Conservation (phyloP, 2,888 invertebrate species). For the Zaprionus obscuricornis region DNA sequence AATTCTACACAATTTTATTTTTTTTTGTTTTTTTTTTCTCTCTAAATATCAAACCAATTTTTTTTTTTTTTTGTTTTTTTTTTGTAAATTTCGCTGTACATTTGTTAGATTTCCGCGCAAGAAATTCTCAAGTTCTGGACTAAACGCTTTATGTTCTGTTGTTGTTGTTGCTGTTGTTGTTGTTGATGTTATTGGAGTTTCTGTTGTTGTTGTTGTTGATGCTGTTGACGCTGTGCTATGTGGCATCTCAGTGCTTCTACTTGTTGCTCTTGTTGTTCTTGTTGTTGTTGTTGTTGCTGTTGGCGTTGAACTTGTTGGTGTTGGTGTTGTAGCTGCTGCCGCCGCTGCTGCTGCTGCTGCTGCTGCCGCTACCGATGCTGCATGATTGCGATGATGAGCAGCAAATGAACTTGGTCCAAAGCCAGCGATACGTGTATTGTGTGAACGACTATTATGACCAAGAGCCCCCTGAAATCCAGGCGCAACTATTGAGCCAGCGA, state of each 20-base stretch:
- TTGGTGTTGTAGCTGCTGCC: constrained; percentile 38
- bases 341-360: constrained; percentile 38
- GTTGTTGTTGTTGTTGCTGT: constrained; percentile 40
- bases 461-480: constrained; percentile 82
- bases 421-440: constrained; percentile 70
- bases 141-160: constrained; percentile 56
- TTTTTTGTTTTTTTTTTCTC: constrained; percentile 32
- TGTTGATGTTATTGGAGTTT: no score
- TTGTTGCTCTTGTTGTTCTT: no score
- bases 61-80: no score
- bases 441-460: constrained; percentile 81
- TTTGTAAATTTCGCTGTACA: no score
- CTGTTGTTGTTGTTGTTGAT: constrained; percentile 34
- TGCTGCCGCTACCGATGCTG: constrained; percentile 39
- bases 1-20: constrained; percentile 48
- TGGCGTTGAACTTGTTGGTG: no score
- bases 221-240: constrained; percentile 18
- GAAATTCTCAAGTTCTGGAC: constrained; percentile 56
- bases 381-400: constrained; percentile 53
- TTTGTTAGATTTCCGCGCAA: constrained; percentile 77
- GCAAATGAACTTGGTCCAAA: constrained; percentile 49
- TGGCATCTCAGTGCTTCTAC: no score
- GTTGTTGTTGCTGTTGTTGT: constrained; percentile 45
- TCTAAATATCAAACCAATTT: constrained; percentile 74
- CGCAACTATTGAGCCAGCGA: constrained; percentile 82